Conservation (phyloP, 2,888 invertebrate genomes). For the Drosophila melanosoma region DNA sequence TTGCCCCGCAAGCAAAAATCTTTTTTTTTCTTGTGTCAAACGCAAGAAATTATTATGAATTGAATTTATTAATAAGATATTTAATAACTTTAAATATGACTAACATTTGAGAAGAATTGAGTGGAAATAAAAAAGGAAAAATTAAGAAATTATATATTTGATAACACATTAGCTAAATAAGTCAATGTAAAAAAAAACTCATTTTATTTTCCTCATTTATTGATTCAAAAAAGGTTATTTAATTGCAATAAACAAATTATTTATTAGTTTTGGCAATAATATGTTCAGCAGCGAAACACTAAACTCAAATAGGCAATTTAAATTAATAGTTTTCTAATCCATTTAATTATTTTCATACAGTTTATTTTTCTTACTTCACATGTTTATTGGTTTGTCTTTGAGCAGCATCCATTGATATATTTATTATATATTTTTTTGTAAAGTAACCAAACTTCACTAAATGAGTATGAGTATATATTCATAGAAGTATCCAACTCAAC, state of each 20-base stretch:
- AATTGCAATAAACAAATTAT: not conserved
- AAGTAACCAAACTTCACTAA: not conserved
- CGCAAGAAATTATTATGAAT: slow-evolving; percentile 27
- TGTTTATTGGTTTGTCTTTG: not conserved
- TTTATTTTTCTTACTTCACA: not conserved
- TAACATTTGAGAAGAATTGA: too few species aligned
- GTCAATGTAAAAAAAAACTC: not conserved
- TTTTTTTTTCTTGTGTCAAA: slow-evolving; percentile 50
- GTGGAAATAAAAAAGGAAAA: not conserved
- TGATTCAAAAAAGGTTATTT: not conserved
- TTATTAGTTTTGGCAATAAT: not conserved
- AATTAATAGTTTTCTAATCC: not conserved
- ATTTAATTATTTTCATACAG: not conserved
- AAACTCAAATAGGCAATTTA: not conserved
- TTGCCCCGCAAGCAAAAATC: slow-evolving; percentile 8
- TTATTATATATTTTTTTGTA: not conserved
- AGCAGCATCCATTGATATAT: not conserved
- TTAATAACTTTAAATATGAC: not conserved
- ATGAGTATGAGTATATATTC: not conserved
- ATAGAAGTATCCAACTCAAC: not conserved
- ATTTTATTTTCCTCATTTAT: not conserved
- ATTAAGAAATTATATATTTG: rapidly evolving
- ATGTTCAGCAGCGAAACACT: too few species aligned
- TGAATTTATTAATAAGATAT: not conserved
- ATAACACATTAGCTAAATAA: not conserved